Base-by-base conservation (phyloP, 37 sponge, comb jelly and placozoan species). In the Ephydatia muelleri region DNA sequence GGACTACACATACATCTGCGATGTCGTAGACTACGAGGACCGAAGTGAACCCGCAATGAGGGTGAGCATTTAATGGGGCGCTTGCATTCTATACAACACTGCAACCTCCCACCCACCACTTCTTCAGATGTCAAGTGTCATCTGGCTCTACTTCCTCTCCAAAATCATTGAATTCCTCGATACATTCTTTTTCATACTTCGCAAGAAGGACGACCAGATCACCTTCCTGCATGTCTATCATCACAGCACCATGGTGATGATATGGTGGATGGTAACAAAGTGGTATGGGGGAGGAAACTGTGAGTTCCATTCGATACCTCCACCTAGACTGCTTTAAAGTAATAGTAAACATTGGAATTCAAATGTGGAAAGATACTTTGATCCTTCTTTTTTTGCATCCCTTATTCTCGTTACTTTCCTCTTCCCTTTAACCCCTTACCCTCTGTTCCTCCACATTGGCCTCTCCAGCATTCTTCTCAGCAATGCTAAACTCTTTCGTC, bases 171-270 rank as follows among this genome's bases (percentile, higher is more conserved):
- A 94, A 76, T 88, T 91, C 70, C 33, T 88, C n/a, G 94, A 94
- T 75, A 94, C 94, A 0, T 3, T 77, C 11, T 91, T 94, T 83
- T 91, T 94, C 74, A 88, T 94, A 6, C 80, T 94, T 30, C 85
- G 94, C 19, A 91, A 91, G 86, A 94, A 94, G 80, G 85, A 87
- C 79, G 85, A 26, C 74, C 94, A 94, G 89, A 72, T 94, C 26
- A 83, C 91, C 2, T 83, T 94, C 26, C 94, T 94, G 5, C 94
- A 94, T 39, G 86, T 94, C 49, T 94, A 94, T 76, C 94, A 94
- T 68, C 94, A 94, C 68, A 35, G 57, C 27, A 84, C 86, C 49
- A 94, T 94, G 83, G 49, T 73, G 34, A 35, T 87, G 29, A 9
- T 94, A 11, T 94, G 38, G 67, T 22, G 26, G 68, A 33, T 14